Evolutionary conservation across 1,140 invertebrate species (phyloP).

Genomic region (Calosoma granatense): DNA sequence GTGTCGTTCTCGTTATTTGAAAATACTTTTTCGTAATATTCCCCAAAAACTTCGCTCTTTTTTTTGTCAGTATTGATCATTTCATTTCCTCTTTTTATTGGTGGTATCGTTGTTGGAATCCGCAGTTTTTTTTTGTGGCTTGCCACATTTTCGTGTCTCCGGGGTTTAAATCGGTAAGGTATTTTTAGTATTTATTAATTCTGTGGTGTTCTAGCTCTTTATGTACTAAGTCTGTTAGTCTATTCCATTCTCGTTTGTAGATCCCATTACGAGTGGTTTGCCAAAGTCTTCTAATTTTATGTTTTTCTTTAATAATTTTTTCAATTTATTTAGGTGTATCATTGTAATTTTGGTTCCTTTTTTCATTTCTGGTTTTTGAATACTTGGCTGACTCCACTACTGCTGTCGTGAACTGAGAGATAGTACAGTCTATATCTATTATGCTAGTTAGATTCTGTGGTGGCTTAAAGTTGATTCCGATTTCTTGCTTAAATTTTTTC

Average conservation of each 20-base stretch:
- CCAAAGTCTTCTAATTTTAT: not conserved
- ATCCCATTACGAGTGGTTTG: not conserved
- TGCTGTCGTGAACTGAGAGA: not conserved
- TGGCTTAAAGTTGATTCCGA: not conserved
- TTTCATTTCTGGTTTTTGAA: not conserved
- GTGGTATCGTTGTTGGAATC: not conserved
- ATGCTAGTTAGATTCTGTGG: not conserved
- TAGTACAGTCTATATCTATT: not conserved
- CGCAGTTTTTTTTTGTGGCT: not conserved
- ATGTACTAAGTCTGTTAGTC: not conserved
- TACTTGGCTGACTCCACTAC: not conserved
- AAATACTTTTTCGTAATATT: not conserved
- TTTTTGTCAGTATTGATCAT: not conserved
- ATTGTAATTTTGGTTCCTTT: not conserved
- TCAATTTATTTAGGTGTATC: not conserved
- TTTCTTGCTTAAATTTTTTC: not conserved
- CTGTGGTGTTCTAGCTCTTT: not conserved
- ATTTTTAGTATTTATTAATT: not conserved
- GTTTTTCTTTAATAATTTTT: conserved; percentile 14
- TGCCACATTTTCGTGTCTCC: not conserved
- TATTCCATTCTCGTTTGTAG: not conserved
- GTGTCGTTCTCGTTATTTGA: not conserved
- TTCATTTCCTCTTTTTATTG: not conserved
- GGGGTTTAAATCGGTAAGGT: not conserved
- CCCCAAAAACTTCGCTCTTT: not conserved